Base-by-base conservation (phyloP, 1,140 invertebrate species). In the Phymastichus coffea region DNA sequence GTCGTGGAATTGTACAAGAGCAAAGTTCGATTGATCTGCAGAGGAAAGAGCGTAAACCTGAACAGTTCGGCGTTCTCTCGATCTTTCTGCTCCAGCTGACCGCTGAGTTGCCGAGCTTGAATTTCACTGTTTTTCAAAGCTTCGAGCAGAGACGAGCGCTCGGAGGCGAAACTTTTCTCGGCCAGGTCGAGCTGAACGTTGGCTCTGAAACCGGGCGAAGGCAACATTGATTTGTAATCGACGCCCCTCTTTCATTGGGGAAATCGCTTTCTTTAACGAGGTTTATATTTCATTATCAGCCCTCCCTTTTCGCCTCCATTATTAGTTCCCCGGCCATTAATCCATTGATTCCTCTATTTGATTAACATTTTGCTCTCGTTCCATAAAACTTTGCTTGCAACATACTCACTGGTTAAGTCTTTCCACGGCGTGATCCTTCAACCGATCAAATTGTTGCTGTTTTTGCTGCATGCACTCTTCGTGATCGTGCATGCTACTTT, bases 371-470 rank as follows among this genome's bases (percentile, higher is more conserved):
- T n/a, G n/a, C n/a, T n/a, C n/a, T n/a, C n/a, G n/a, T n/a, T n/a
- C n/a, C n/a, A n/a, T n/a, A n/a, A n/a, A n/a, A n/a, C n/a, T n/a
- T n/a, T n/a, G n/a, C n/a, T n/a, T n/a, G n/a, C n/a, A n/a, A n/a
- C n/a, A n/a, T n/a, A 62, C 41, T 48, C 46, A 66, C 65, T 63
- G 22, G 25, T 64, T 58, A 8, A 66, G 15, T 61, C 46, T 63
- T 35, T 66, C 65, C 2, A 61, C 63, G 3, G 65, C 65, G 40
- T 67, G 65, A 23, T 67, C 57, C 33, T 67, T 67, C 14, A 67
- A 38, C 35, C 63, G 53, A 12, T 40, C 15, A 47, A 63, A 65
- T 30, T 67, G 63, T 15, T 46, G 40, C n/a, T 67, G 60, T 26
- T 67, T 67, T 23, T 58, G 57, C 9, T 44, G 14, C 12, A 65